Evolutionary conservation across 2,113 vertebrate species (phyloP).

Genomic region (Pelvicachromis taeniatus): DNA sequence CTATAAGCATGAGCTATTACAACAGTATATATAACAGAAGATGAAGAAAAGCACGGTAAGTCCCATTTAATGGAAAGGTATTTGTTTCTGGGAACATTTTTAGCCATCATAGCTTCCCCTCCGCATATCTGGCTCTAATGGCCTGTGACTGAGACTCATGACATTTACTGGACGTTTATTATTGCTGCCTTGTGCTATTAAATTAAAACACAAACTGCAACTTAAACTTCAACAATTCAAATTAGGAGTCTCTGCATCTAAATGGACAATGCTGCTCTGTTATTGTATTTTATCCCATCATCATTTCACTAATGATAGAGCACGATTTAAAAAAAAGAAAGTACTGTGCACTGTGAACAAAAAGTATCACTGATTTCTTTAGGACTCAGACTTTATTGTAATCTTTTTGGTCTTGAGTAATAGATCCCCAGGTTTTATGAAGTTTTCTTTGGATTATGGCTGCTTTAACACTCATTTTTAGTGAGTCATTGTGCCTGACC

Average conservation of each 20-base stretch:
- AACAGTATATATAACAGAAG: background rate
- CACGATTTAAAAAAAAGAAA: background rate
- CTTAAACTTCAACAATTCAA: background rate
- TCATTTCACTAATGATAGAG: background rate
- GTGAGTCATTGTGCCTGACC: background rate
- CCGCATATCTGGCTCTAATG: background rate
- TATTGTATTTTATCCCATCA: background rate
- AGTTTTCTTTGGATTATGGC: background rate
- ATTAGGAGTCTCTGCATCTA: background rate
- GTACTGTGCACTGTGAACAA: background rate
- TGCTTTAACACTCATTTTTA: background rate
- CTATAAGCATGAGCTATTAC: background rate
- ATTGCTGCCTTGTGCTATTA: background rate
- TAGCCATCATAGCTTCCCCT: background rate
- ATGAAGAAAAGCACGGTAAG: background rate
- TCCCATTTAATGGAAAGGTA: background rate
- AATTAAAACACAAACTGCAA: background rate
- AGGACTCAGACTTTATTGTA: background rate
- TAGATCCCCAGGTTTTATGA: background rate
- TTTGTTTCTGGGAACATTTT: background rate
- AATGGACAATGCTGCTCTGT: background rate
- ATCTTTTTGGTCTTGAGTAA: no score
- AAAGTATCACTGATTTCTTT: background rate
- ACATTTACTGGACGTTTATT: background rate
- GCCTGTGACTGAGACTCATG: background rate